Base-by-base conservation (phyloP, 37 sponge, comb jelly and placozoan species). In the Theonella swinhoei region DNA sequence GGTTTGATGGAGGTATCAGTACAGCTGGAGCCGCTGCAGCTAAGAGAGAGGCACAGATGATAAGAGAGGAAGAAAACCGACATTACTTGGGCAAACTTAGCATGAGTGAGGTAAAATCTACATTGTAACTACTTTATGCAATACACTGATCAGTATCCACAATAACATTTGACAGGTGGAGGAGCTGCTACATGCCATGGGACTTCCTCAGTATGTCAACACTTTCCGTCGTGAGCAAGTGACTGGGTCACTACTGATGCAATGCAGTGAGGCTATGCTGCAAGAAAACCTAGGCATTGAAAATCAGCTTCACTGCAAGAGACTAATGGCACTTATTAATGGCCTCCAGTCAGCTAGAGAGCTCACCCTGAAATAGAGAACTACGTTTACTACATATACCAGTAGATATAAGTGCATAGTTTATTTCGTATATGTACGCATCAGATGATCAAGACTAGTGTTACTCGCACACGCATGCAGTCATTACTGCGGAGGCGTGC, bases 231-330 rank as follows among this genome's bases (percentile, higher is more conserved):
- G 62, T 28, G 81, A 87, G 39, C 39, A 61, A 39, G 59, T 87
- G 42, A 33, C 72, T 1, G 70, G 88, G 47, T 41, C 62, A 37
- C 25, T 87, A 28, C 81, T 87, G 2, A 11, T 39, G 19, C 79
- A 78, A 43, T 64, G 79, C 23, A 61, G 36, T 25, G 86, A 78
- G 7, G 71, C 24, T 4, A 61, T 84, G 5, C 84, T 84, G 1
- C 59, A 84, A 28, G 8, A 64, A 17, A 76, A 84, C 28, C 36
- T 84, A 0, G 77, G 68, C 2, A 33, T 81, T 0, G 54, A 47
- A 14, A 47, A 14, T 7, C 54, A 47, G 54, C 54, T 47, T 7
- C 54, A 47, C 14, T 14, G 54, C 54, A 47, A 47, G 54, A 47
- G 54, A 14, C 54, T 47, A 7, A 7, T 47, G 54, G 54, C 54